These are phyloP conservation scores for Drosophila sucinea DNA, from an alignment of 1,140 invertebrate species.

Conservation along the genomic window DNA sequence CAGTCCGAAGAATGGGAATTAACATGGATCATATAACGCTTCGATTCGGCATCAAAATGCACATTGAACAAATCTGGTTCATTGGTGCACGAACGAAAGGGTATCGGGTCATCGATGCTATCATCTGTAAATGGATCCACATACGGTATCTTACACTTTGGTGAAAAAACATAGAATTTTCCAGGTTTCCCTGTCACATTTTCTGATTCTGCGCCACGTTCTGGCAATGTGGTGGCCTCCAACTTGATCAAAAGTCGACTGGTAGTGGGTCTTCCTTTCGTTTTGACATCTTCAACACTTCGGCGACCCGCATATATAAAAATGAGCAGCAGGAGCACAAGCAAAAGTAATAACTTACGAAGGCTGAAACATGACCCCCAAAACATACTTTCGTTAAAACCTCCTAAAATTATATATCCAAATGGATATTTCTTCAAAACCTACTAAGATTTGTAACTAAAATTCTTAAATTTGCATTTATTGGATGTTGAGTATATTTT, in stretches of 20 bases:
- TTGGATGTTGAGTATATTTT: too few relatives aligned
- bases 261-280: background rate
- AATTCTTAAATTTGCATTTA: too few relatives aligned
- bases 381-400: constrained; percentile 26
- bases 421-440: background rate
- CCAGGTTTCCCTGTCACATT: background rate
- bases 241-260: background rate
- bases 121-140: constrained; percentile 87
- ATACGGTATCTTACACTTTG: constrained; percentile 72
- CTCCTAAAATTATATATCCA: background rate
- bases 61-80: constrained; percentile 82
- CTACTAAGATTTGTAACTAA: background rate
- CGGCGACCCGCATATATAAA: constrained; percentile 12
- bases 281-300: background rate
- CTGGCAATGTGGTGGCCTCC: background rate
- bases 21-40: constrained; percentile 58
- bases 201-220: background rate
- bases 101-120: constrained; percentile 84
- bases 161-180: constrained; percentile 36
- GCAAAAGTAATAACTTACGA: constrained; percentile 17
- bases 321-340: background rate
- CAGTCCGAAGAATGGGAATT: constrained; percentile 16
- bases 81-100: constrained; percentile 84
- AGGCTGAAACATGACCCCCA: background rate
- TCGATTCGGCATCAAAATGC: constrained; percentile 47